Evolutionary conservation across 2,113 vertebrate species (phyloP).

Genomic region (Solea solea): DNA sequence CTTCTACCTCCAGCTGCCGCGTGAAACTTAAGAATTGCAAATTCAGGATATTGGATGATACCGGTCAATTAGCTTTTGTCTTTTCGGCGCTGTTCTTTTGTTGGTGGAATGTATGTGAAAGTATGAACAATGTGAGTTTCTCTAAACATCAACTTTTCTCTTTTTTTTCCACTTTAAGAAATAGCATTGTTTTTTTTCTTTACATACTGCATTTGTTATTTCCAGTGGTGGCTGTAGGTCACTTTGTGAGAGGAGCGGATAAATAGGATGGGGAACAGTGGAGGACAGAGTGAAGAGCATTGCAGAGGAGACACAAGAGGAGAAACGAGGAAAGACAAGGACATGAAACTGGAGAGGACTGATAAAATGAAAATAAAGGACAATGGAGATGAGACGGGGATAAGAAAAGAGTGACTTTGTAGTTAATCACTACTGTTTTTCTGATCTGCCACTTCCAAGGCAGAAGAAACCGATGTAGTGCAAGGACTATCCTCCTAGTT

Average conservation of each 20-base stretch:
- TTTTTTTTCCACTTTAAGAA: background rate
- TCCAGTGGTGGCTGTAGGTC: conserved; percentile 30
- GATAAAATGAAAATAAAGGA: conserved; percentile 37
- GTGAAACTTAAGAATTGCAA: conserved; percentile 46
- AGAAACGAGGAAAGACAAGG: conserved; percentile 54
- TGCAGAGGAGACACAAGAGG: conserved; percentile 42
- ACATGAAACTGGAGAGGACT: conserved; percentile 34
- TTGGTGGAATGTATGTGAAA: background rate
- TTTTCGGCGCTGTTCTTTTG: conserved; percentile 14
- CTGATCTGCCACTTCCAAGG: conserved; percentile 71
- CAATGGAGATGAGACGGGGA: conserved; percentile 15
- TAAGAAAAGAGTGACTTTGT: conserved; percentile 31
- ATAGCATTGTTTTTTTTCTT: background rate
- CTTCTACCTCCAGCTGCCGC: conserved; percentile 44
- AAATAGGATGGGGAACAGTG: conserved; percentile 20
- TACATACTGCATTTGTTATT: conserved; percentile 5
- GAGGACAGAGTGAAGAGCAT: conserved; percentile 49
- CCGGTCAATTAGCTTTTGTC: conserved; percentile 36
- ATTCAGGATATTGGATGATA: conserved; percentile 32
- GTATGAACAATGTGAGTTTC: conserved; percentile 2
- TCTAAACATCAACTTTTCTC: background rate
- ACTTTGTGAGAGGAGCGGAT: conserved; percentile 31
- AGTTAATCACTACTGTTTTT: conserved; percentile 72
- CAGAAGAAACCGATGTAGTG: conserved; percentile 67
- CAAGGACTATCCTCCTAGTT: conserved; percentile 25